phyloP scores from a whole-genome alignment of 1,140 invertebrate genomes.

The Propsilocerus akamusi region DNA sequence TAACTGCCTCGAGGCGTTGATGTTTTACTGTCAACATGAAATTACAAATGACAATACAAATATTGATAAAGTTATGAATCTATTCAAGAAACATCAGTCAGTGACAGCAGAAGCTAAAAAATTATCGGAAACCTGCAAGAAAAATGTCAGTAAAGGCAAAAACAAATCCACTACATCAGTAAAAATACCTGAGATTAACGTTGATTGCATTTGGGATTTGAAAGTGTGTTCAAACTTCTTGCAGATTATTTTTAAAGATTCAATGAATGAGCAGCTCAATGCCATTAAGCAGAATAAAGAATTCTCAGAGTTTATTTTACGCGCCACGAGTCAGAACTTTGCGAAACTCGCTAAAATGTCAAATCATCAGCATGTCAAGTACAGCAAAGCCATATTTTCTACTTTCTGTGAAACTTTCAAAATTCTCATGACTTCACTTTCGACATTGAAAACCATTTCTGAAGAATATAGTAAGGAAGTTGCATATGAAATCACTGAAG shows the following conservation, averaged over 20 bases:
- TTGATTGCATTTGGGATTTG: background rate
- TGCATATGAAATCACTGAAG: background rate
- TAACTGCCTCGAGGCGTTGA: background rate
- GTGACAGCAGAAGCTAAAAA: background rate
- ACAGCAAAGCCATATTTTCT: background rate
- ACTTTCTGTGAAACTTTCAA: background rate
- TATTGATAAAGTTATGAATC: background rate
- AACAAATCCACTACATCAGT: background rate
- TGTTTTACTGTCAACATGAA: background rate
- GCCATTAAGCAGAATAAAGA: background rate
- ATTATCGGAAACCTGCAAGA: background rate
- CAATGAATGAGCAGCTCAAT: background rate
- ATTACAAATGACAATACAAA: background rate
- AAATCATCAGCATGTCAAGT: background rate
- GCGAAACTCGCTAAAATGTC: background rate
- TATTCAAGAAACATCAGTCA: background rate
- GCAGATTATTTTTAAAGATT: background rate
- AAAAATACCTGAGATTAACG: background rate
- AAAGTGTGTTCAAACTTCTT: background rate
- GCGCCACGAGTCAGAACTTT: background rate
- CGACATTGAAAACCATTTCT: background rate
- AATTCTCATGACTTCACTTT: background rate
- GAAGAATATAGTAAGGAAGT: background rate
- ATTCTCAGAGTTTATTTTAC: background rate
- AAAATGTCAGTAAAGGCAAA: background rate